Evolutionary conservation across 1,140 invertebrate species (phyloP).

Genomic region (Dysdera silvatica): DNA sequence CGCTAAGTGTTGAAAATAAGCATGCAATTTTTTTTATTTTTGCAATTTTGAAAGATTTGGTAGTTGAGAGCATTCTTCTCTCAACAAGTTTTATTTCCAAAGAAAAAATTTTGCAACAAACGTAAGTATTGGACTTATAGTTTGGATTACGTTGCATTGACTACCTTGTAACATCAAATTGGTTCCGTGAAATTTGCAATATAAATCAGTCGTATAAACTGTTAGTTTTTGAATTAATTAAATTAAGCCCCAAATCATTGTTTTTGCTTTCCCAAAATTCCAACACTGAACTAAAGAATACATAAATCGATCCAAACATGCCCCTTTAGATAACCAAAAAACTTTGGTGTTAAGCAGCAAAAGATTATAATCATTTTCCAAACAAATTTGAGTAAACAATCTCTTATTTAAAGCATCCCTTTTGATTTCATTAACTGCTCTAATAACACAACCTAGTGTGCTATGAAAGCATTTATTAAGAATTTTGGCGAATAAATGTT

Average conservation of each 20-base stretch:
- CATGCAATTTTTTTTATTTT: too few relatives aligned
- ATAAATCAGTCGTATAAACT: constrained; percentile 31
- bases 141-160: constrained; percentile 28
- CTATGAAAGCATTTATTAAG: background rate
- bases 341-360: constrained; percentile 4
- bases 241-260: constrained; percentile 3
- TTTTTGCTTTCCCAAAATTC: constrained; percentile 4
- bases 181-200: constrained; percentile 31
- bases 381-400: constrained; percentile 4
- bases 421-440: too few relatives aligned
- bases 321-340: background rate
- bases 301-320: constrained; percentile 4
- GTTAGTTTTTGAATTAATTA: constrained; percentile 17
- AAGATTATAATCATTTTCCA: background rate
- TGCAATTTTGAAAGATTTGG: constrained; percentile 25
- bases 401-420: background rate
- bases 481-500: constrained; percentile 29
- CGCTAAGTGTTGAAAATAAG: constrained; percentile 11
- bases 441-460: background rate
- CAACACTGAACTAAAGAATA: background rate
- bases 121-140: constrained; percentile 19
- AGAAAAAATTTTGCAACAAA: constrained; percentile 27
- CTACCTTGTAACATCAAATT: constrained; percentile 30
- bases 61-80: background rate
- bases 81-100: background rate